phyloP scores from a whole-genome alignment of 2,797 vertebrate genomes.

The Protosalanx chinensis region DNA sequence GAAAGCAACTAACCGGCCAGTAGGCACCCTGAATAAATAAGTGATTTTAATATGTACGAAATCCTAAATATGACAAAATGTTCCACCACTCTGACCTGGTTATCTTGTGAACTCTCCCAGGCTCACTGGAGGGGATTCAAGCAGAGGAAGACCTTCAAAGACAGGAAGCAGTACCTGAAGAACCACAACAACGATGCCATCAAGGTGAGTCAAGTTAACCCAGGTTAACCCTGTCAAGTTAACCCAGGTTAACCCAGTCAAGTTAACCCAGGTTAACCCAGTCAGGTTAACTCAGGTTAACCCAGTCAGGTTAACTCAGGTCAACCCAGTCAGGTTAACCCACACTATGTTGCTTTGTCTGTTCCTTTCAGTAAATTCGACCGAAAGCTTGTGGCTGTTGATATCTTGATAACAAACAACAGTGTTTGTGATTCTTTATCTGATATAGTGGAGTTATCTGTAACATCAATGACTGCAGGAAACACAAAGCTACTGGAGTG shows the following conservation, averaged over 20 bases:
- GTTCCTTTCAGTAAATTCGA: neutral
- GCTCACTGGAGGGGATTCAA: conserved; percentile 92
- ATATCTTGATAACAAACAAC: neutral
- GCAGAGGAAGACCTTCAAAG: conserved; percentile 84
- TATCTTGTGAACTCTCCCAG: conserved; percentile 57
- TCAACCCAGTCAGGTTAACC: neutral
- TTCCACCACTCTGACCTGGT: neutral
- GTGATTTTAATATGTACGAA: no score
- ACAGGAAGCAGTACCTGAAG: conserved; percentile 79
- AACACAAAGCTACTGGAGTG: neutral
- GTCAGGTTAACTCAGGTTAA: neutral
- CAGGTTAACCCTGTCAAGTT: no score
- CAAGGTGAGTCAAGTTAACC: conserved; percentile 75
- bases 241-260: neutral
- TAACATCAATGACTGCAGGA: no score
- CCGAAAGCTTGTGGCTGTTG: no score
- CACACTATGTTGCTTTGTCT: neutral
- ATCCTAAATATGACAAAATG: neutral
- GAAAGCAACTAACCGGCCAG: no score
- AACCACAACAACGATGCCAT: conserved; percentile 83
- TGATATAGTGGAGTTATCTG: no score
- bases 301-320: no score
- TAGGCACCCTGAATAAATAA: no score
- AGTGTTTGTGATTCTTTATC: neutral
- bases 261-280: no score